Percentiles rank a stretch among this genome's conserved stretches.
Conservation (phyloP, 2,888 invertebrate genomes). For the Rugalucina vietnamica region DNA sequence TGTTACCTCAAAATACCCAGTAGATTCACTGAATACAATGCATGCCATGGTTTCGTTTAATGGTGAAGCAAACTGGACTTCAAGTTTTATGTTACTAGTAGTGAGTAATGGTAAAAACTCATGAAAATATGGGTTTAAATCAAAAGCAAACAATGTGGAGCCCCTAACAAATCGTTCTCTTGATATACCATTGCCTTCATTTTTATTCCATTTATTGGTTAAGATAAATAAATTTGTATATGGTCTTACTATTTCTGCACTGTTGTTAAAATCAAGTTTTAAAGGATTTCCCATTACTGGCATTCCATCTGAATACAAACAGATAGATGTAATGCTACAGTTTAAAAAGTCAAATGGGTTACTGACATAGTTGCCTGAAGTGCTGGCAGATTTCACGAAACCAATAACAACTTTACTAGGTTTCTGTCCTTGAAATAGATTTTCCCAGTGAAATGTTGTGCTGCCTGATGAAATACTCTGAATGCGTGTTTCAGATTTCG, state of each 20-base stretch:
- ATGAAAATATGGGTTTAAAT: constrained; percentile 19
- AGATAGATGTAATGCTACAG: constrained; percentile 22
- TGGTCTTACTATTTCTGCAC: neutral
- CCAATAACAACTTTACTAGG: constrained; percentile 24
- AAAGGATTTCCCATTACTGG: constrained; percentile 18
- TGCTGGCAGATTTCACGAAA: constrained; percentile 24
- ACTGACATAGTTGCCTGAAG: constrained; percentile 15
- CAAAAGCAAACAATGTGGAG: constrained; percentile 18
- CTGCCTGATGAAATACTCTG: constrained; percentile 22
- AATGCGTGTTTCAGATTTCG: constrained; percentile 5
- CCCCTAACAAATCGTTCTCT: constrained; percentile 2
- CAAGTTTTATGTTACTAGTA: constrained; percentile 21
- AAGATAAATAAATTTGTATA: constrained; percentile 17
- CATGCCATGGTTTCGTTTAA: too few relatives aligned
- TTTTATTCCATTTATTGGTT: constrained; percentile 11
- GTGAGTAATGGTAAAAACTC: constrained; percentile 23
- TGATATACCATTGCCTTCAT: neutral
- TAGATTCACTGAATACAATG: too few relatives aligned
- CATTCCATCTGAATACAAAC: constrained; percentile 12
- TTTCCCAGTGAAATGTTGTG: constrained; percentile 25
- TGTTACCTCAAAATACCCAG: too few relatives aligned
- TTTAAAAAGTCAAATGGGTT: constrained; percentile 34
- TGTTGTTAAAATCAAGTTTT: constrained; percentile 22
- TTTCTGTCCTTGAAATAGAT: constrained; percentile 34
- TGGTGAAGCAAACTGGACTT: constrained; percentile 13